These are phyloP conservation scores for Zeuzera pyrina DNA, from an alignment of 2,888 invertebrate species.

Conservation along the genomic window DNA sequence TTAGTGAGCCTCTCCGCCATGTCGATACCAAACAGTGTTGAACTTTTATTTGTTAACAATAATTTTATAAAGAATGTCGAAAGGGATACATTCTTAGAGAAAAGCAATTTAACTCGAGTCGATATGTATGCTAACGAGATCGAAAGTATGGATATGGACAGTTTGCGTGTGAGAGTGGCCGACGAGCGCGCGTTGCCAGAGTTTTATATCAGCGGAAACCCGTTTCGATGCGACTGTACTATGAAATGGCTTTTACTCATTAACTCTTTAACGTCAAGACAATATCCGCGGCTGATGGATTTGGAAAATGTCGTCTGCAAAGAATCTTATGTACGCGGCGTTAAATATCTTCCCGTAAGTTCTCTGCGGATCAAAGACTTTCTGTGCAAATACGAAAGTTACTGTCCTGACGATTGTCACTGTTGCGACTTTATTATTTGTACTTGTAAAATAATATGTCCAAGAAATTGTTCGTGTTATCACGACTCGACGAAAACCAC, in stretches of 20 bases:
- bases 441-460: slow-evolving; percentile 96
- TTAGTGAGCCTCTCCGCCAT: slow-evolving; percentile 84
- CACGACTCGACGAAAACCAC: slow-evolving; percentile 94
- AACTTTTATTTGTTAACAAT: slow-evolving; percentile 90
- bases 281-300: slow-evolving; percentile 91
- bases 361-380: slow-evolving; percentile 86
- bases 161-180: slow-evolving; percentile 81
- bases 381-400: slow-evolving; percentile 90
- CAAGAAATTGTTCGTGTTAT: slow-evolving; percentile 93
- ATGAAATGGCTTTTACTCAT: slow-evolving; percentile 96
- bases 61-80: slow-evolving; percentile 87
- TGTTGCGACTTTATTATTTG: slow-evolving; percentile 97
- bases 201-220: slow-evolving; percentile 93
- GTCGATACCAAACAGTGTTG: slow-evolving; percentile 90
- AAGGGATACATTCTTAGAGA: slow-evolving; percentile 88
- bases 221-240: slow-evolving; percentile 94
- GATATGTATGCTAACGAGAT: slow-evolving; percentile 93
- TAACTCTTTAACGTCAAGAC: slow-evolving; percentile 85
- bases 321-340: slow-evolving; percentile 86
- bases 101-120: slow-evolving; percentile 86
- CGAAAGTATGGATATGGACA: slow-evolving; percentile 85
- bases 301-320: slow-evolving; percentile 90
- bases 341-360: slow-evolving; percentile 83
- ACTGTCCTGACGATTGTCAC: slow-evolving; percentile 92
- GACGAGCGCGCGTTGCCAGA: slow-evolving; percentile 84